phyloP scores from a whole-genome alignment of 2,113 vertebrate species.

The Cochlearius cochlearius region DNA sequence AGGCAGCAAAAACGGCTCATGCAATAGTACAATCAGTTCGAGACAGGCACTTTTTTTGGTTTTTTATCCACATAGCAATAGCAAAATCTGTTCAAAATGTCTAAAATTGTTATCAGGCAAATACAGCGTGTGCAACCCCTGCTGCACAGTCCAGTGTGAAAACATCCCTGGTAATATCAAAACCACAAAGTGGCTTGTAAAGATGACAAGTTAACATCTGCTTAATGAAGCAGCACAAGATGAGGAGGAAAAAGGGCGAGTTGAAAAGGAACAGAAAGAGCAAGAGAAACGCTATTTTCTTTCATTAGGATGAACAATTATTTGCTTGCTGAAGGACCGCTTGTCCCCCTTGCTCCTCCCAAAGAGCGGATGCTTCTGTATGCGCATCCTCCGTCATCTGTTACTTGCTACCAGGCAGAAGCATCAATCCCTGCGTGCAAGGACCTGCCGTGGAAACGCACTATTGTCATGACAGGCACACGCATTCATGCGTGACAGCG shows the following conservation, averaged over 20 bases:
- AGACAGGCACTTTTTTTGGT: background rate
- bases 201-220: background rate
- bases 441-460: background rate
- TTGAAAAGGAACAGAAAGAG: background rate
- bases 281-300: background rate
- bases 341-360: background rate
- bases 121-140: background rate
- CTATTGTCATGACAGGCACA: background rate
- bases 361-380: rapidly evolving
- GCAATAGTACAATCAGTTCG: background rate
- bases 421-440: rapidly evolving
- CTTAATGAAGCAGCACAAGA: background rate
- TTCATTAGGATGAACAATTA: background rate
- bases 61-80: background rate
- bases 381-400: background rate
- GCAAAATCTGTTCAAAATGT: background rate
- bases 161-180: background rate
- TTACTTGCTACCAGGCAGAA: background rate
- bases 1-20: background rate
- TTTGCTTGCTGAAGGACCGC: background rate
- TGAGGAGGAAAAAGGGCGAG: background rate
- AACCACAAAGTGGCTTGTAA: background rate
- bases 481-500: background rate
- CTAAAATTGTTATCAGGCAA: background rate
- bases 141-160: background rate